Conservation (phyloP, 2,113 vertebrate species). For the Ammodytes marinus region DNA sequence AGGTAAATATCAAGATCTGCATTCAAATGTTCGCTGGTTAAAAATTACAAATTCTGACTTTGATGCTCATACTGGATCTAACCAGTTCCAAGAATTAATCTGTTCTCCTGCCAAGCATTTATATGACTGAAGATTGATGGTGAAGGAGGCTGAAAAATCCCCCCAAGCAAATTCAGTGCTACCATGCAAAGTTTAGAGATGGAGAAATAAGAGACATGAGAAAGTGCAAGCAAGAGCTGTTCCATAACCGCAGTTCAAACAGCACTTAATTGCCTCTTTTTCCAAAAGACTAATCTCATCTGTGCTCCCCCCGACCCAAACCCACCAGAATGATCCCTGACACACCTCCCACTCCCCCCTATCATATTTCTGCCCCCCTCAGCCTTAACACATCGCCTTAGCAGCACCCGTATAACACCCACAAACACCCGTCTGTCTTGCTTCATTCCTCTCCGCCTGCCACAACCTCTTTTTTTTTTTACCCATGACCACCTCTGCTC, state of each 20-base stretch:
- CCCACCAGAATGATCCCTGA: slow-evolving; percentile 52
- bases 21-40: slow-evolving; percentile 8
- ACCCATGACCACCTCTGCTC: slow-evolving; percentile 47
- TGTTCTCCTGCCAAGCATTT: too few relatives aligned
- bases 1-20: slow-evolving; percentile 80
- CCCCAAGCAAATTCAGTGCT: too few relatives aligned
- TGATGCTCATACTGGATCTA: background rate
- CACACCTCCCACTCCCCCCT: background rate
- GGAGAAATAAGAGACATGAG: too few relatives aligned
- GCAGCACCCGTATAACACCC: slow-evolving; percentile 6
- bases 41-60: background rate
- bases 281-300: slow-evolving; percentile 37
- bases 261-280: slow-evolving; percentile 24
- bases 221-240: background rate
- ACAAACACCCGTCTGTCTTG: background rate
- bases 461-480: background rate
- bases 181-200: too few relatives aligned
- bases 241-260: slow-evolving; percentile 13
- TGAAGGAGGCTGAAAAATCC: too few relatives aligned
- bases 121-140: background rate
- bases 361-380: slow-evolving; percentile 26
- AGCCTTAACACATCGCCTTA: background rate
- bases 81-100: background rate
- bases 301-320: slow-evolving; percentile 35
- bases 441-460: background rate